Conservation (phyloP, 1,140 invertebrate genomes). For the Drosophila varians region DNA sequence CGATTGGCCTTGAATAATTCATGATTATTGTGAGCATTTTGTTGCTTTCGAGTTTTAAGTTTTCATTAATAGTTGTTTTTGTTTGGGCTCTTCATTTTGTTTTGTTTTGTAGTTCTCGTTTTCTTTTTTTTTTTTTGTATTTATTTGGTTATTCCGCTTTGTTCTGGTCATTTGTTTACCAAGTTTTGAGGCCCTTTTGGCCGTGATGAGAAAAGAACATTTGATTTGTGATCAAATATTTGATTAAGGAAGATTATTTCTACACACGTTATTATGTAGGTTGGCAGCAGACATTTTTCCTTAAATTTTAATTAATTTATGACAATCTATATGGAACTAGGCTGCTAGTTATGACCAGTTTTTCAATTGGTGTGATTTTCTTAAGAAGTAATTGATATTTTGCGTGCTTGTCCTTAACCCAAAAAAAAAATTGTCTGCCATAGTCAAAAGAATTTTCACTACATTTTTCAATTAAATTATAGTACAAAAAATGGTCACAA, state of each 20-base stretch:
- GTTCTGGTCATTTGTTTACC: constrained; percentile 64
- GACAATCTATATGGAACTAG: not conserved
- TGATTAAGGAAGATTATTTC: constrained; percentile 13
- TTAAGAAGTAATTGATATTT: constrained; percentile 31
- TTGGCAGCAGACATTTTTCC: constrained; percentile 4
- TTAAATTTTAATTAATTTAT: too few relatives aligned
- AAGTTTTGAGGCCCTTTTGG: constrained; percentile 56
- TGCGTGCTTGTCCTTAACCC: constrained; percentile 33
- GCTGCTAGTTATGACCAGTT: too few relatives aligned
- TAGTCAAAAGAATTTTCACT: constrained; percentile 8
- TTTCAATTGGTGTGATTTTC: constrained; percentile 4
- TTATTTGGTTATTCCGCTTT: constrained; percentile 54
- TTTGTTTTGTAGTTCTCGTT: constrained; percentile 30
- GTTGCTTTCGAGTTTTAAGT: constrained; percentile 52
- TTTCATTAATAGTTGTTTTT: constrained; percentile 61
- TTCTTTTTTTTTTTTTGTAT: too few relatives aligned
- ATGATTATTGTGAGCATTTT: constrained; percentile 62
- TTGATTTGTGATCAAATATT: constrained; percentile 20
- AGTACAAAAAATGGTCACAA: constrained; percentile 34
- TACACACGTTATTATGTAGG: too few relatives aligned
- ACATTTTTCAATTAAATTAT: constrained; percentile 43
- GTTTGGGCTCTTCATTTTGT: constrained; percentile 28
- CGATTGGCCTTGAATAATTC: constrained; percentile 78
- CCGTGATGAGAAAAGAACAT: constrained; percentile 21
- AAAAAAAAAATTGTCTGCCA: constrained; percentile 19